phyloP scores from a whole-genome alignment of 1,140 invertebrate species.

The Macrocentrus cingulum region DNA sequence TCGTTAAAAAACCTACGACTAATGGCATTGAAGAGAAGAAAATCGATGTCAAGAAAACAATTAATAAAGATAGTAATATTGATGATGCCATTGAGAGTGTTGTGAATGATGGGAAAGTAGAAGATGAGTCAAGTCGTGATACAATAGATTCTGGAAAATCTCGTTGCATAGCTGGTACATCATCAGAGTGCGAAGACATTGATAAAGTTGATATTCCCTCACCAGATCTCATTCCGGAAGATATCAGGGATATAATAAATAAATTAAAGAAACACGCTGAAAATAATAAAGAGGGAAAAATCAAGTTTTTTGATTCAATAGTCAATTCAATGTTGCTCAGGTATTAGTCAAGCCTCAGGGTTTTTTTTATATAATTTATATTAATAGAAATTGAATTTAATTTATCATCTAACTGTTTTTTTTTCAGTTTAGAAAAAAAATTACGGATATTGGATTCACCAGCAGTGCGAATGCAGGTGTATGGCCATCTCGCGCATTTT shows the following conservation, averaged over 20 bases:
- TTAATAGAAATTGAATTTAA: too few species aligned
- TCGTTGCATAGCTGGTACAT: constrained; percentile 39
- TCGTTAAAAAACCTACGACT: constrained; percentile 41
- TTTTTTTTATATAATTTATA: too few species aligned
- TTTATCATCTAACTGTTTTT: too few species aligned
- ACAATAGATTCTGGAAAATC: constrained; percentile 52
- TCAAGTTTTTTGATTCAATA: constrained; percentile 65
- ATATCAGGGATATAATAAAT: constrained; percentile 61
- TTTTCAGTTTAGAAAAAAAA: constrained; percentile 65
- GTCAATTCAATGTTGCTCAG: constrained; percentile 66
- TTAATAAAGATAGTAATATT: constrained; percentile 44
- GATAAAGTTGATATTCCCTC: constrained; percentile 59
- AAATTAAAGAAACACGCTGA: constrained; percentile 63
- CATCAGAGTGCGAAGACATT: constrained; percentile 50
- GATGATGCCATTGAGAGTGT: constrained; percentile 63
- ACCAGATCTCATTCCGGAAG: constrained; percentile 63
- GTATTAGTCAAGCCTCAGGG: too few species aligned
- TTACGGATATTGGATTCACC: constrained; percentile 54
- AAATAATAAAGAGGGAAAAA: constrained; percentile 63
- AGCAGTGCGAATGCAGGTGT: constrained; percentile 59
- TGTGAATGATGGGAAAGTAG: constrained; percentile 56
- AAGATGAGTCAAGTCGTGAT: constrained; percentile 55
- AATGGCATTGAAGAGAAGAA: constrained; percentile 50
- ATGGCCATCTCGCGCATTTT: constrained; percentile 66
- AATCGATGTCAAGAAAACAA: constrained; percentile 41